Percentiles rank a stretch among this genome's conserved stretches.
Conservation (phyloP, 2,113 vertebrate species). For the Poicephalus gulielmi region DNA sequence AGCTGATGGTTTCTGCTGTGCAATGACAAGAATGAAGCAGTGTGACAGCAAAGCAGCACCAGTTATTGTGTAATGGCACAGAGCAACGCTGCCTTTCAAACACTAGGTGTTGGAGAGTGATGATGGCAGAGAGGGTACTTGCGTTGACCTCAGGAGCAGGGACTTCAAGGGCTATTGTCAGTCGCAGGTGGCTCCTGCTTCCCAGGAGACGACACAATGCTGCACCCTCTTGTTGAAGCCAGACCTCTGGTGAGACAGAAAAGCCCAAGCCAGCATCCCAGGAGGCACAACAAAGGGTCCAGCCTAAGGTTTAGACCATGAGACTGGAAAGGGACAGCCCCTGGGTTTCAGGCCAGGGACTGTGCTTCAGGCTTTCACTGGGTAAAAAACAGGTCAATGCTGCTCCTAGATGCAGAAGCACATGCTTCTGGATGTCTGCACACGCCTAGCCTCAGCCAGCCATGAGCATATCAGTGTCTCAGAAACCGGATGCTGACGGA, state of each 20-base stretch:
- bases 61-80: rapidly evolving
- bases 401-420: background rate
- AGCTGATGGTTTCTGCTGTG: background rate
- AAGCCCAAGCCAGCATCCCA: background rate
- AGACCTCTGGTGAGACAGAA: background rate
- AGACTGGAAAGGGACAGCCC: background rate
- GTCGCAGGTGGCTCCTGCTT: background rate
- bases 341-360: background rate
- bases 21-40: rapidly evolving
- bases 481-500: background rate
- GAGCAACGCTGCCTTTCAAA: rapidly evolving
- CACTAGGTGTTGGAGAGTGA: rapidly evolving
- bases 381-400: rapidly evolving
- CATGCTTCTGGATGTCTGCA: rapidly evolving
- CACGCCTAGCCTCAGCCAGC: background rate
- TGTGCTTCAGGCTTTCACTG: background rate
- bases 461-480: background rate
- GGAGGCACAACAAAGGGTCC: rapidly evolving
- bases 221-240: background rate
- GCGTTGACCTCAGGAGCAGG: rapidly evolving
- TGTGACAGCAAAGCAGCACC: rapidly evolving
- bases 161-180: rapidly evolving
- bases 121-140: background rate
- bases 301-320: background rate
- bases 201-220: background rate